Percentiles rank a stretch among this genome's conserved stretches.
Evolutionary conservation across 1,140 invertebrate genomes (phyloP).

Genomic region (Apis dorsata): DNA sequence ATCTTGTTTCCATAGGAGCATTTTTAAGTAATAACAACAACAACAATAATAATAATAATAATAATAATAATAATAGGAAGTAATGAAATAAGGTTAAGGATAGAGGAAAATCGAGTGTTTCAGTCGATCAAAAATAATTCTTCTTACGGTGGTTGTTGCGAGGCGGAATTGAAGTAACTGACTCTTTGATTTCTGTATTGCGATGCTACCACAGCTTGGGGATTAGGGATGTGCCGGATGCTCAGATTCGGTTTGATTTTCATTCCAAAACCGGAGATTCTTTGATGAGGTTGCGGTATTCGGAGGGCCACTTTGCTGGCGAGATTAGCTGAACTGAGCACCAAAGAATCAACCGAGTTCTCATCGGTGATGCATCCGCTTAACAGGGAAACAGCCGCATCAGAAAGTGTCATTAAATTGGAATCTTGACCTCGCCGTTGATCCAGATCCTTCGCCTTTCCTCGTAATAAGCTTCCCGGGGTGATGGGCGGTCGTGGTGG

Average conservation of each 20-base stretch:
- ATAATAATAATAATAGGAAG: not conserved
- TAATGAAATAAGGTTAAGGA: not conserved
- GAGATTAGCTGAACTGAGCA: conserved; percentile 38
- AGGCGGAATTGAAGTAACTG: conserved; percentile 65
- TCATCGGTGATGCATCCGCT: conserved; percentile 52
- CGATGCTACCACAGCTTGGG: conserved; percentile 75
- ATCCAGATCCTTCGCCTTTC: conserved; percentile 65
- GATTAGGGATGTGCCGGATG: conserved; percentile 75
- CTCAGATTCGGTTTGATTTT: conserved; percentile 76
- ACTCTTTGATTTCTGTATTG: conserved; percentile 76
- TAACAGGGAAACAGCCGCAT: conserved; percentile 72
- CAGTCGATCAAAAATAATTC: not conserved
- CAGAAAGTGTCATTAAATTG: conserved; percentile 72
- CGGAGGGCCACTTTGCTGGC: conserved; percentile 71
- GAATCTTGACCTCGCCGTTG: conserved; percentile 59
- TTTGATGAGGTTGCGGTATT: conserved; percentile 75
- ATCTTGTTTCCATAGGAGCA: conserved; percentile 32
- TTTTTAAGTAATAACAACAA: conserved; percentile 1
- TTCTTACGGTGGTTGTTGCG: conserved; percentile 63
- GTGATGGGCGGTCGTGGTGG: not conserved
- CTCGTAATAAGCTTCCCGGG: not conserved
- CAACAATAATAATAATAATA: too few relatives aligned
- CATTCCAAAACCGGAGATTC: conserved; percentile 73
- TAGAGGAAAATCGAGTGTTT: not conserved
- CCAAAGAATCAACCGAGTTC: conserved; percentile 46